A percentile compares a stretch with the other conserved stretches of the same genome.
Evolutionary conservation across 2,888 invertebrate species (phyloP).

Genomic region (Yponomeuta malinellus): DNA sequence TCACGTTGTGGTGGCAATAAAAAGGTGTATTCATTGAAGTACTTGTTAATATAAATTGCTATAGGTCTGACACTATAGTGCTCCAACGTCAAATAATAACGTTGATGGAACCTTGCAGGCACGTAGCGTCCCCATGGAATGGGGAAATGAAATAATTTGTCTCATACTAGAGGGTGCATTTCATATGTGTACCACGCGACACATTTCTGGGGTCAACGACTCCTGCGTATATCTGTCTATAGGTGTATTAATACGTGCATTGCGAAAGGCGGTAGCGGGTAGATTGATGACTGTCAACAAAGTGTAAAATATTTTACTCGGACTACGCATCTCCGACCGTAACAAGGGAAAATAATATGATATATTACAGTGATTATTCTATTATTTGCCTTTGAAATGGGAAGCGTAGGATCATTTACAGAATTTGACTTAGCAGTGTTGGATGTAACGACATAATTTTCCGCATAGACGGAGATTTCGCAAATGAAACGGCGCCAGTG

Average conservation of each 20-base stretch:
- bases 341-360: background rate
- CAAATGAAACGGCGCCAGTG: conserved; percentile 58
- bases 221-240: conserved; percentile 22
- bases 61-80: conserved; percentile 27
- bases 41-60: conserved; percentile 49
- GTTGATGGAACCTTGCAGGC: conserved; percentile 58
- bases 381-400: background rate
- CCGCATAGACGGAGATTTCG: conserved; percentile 43
- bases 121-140: conserved; percentile 60
- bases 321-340: no score
- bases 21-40: conserved; percentile 13
- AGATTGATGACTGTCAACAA: background rate
- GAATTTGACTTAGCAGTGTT: conserved; percentile 17
- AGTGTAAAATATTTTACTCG: background rate
- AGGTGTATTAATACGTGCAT: background rate
- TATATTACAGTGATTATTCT: background rate
- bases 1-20: conserved; percentile 8
- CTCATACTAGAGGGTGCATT: conserved; percentile 67
- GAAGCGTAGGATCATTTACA: background rate
- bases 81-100: conserved; percentile 38
- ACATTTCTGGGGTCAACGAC: conserved; percentile 51
- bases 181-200: conserved; percentile 52
- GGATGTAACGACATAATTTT: conserved; percentile 50
- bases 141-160: conserved; percentile 76
- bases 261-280: background rate